Percentiles rank a stretch among this genome's conserved stretches.
These are phyloP conservation scores for Agrenia bidenticulata DNA, from an alignment of 2,888 invertebrate genomes.

Conservation along the genomic window DNA sequence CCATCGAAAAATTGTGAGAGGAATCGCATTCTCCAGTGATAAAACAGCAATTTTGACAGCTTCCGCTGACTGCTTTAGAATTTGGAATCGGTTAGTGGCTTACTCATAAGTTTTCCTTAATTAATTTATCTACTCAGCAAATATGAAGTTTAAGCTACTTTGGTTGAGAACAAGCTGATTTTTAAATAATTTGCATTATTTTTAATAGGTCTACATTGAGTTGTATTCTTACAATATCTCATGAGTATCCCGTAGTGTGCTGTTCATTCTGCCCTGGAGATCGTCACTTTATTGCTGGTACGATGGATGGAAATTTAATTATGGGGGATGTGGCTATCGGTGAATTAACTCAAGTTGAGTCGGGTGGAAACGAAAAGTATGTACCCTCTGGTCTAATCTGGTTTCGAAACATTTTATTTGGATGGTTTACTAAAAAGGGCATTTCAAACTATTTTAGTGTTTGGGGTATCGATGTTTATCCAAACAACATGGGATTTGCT, in stretches of 20 bases:
- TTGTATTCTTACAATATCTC: slow-evolving; percentile 69
- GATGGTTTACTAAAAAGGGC: no score
- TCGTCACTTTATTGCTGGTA: slow-evolving; percentile 82
- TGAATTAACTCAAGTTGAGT: slow-evolving; percentile 62
- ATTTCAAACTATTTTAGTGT: slow-evolving; percentile 44
- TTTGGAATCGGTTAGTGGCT: slow-evolving; percentile 81
- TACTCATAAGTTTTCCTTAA: no score
- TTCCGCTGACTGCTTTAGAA: slow-evolving; percentile 81
- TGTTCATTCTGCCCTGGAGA: slow-evolving; percentile 81
- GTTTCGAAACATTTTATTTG: no score
- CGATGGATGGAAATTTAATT: slow-evolving; percentile 78
- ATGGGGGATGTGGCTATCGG: slow-evolving; percentile 83
- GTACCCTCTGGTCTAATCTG: no score
- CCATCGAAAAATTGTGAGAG: slow-evolving; percentile 85
- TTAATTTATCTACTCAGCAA: no score
- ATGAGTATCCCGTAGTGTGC: slow-evolving; percentile 66
- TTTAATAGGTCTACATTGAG: slow-evolving; percentile 57
- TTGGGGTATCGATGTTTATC: slow-evolving; percentile 48
- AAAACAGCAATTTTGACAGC: slow-evolving; percentile 83
- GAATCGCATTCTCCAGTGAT: slow-evolving; percentile 86
- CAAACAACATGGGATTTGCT: slow-evolving; percentile 48
- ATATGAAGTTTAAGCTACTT: no score
- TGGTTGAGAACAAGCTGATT: no score
- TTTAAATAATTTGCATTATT: slow-evolving; percentile 5
- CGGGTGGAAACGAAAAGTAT: slow-evolving; percentile 50